These are phyloP conservation scores for Lycaon pictus DNA, from an alignment of 2,113 vertebrate genomes.

Conservation along the genomic window DNA sequence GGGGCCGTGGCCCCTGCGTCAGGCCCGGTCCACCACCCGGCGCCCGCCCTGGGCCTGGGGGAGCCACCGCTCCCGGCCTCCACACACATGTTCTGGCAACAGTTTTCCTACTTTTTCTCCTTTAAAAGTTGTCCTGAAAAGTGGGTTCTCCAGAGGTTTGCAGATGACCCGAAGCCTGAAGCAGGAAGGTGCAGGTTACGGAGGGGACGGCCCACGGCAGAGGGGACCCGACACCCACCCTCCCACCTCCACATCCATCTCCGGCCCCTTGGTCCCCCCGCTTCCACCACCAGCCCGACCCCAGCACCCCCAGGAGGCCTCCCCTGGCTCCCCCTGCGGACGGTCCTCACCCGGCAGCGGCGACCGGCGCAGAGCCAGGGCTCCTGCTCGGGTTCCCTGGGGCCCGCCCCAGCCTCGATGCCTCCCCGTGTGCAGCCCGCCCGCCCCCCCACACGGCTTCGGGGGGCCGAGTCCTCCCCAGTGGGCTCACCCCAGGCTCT, in stretches of 20 bases:
- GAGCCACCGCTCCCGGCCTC: neutral
- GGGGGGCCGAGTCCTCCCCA: rapidly evolving
- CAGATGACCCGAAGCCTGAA: no score
- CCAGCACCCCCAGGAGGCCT: neutral
- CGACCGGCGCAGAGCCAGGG: no score
- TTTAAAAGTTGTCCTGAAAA: neutral
- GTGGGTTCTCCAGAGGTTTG: neutral
- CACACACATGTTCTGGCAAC: rapidly evolving
- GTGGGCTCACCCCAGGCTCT: rapidly evolving
- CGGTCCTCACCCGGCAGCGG: neutral
- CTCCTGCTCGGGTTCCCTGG: neutral
- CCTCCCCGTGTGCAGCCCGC: rapidly evolving
- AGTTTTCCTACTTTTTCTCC: neutral
- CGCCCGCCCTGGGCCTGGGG: neutral
- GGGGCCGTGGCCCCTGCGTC: neutral
- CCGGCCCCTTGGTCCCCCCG: neutral
- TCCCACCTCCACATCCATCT: neutral
- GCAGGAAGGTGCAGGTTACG: neutral
- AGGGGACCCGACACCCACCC: rapidly evolving
- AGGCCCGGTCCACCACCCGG: neutral
- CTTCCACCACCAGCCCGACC: rapidly evolving
- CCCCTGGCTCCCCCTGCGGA: neutral
- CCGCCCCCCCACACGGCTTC: rapidly evolving
- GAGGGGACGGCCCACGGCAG: rapidly evolving
- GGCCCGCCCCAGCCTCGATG: rapidly evolving